A percentile compares a stretch with the other conserved stretches of the same genome.
Evolutionary conservation across 2,797 vertebrate genomes (phyloP).

Genomic region (Dendrocincla tyrannina): DNA sequence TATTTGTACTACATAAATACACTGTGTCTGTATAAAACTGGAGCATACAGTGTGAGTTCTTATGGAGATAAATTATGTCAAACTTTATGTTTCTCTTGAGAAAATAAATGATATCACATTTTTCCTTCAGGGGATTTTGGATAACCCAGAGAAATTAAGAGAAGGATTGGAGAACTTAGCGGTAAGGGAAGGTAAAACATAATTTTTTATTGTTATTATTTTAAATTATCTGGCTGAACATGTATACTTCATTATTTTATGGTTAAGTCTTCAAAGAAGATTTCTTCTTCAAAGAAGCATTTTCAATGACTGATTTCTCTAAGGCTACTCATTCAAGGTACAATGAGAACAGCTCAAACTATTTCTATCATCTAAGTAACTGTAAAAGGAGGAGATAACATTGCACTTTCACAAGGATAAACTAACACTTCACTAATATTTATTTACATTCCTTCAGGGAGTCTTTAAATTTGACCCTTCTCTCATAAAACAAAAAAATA

Average conservation of each 20-base stretch:
- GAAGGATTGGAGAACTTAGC: neutral
- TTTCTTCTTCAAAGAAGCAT: neutral
- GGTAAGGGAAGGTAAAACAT: neutral
- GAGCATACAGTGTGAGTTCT: neutral
- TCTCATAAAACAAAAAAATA: slow-evolving; percentile 45
- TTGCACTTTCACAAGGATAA: slow-evolving; percentile 38
- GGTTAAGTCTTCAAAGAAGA: neutral
- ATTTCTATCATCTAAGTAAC: slow-evolving; percentile 27
- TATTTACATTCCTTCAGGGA: slow-evolving; percentile 35
- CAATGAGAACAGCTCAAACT: slow-evolving; percentile 28
- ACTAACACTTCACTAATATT: slow-evolving; percentile 25
- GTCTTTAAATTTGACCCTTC: slow-evolving; percentile 11
- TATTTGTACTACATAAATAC: neutral
- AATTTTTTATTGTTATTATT: neutral
- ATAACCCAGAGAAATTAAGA: neutral
- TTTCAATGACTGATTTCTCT: neutral
- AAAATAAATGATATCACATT: neutral
- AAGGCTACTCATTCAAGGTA: neutral
- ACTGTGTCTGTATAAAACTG: neutral
- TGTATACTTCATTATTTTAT: neutral
- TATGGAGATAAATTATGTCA: neutral
- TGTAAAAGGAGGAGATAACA: neutral
- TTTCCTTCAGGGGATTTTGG: neutral
- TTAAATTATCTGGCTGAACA: neutral
- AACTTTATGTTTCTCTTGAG: neutral